Evolutionary conservation across 2,797 vertebrate genomes (phyloP), one percentile per base, ranked within the genome.

Genomic region (Erpetoichthys calabaricus): DNA sequence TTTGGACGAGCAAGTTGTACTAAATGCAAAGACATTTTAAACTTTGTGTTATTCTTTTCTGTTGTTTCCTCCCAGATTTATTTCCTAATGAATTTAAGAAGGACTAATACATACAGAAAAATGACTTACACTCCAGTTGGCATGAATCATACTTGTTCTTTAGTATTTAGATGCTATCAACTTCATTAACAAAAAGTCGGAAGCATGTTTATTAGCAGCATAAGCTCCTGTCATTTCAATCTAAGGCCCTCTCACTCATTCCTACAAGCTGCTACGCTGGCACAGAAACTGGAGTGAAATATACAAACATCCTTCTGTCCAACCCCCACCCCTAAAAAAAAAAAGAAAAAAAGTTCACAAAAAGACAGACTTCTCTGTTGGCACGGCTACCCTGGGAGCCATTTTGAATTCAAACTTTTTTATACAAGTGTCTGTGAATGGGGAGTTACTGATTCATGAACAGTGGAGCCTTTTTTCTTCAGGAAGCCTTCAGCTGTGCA

Each of bases 141-240:
- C 79, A 69, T 73, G 73, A 80, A 66, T 75, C 73, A 63, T 67
- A 71, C 71, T 81, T 80, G 74, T 75, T 82, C 76, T 80, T 81
- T 80, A 64, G 75, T 82, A 75, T 84, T 85, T 85, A 82, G 79
- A 74, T 83, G 81, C 78, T 72, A 72, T 73, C 70, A 75, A 81
- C 79, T 80, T 82, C 80, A 82, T 82, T 76, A 76, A 79, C 76
- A 80, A 77, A 78, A 65, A 71, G 73, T 69, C 68, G 66, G 63
- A 72, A 63, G 73, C 72, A 69, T 65, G 78, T 80, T 82, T 81
- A 81, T 80, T 82, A 82, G 74, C 71, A 70, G 59, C 70, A 76
- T 71, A 70, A 65, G 74, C 75, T 69, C 71, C 72, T 81, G 74
- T 82, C 77, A 83, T 80, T 83, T 67, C 62, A 62, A 80, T 76